Base-by-base conservation (phyloP, 2,113 vertebrate genomes). In the Dromas ardeola region DNA sequence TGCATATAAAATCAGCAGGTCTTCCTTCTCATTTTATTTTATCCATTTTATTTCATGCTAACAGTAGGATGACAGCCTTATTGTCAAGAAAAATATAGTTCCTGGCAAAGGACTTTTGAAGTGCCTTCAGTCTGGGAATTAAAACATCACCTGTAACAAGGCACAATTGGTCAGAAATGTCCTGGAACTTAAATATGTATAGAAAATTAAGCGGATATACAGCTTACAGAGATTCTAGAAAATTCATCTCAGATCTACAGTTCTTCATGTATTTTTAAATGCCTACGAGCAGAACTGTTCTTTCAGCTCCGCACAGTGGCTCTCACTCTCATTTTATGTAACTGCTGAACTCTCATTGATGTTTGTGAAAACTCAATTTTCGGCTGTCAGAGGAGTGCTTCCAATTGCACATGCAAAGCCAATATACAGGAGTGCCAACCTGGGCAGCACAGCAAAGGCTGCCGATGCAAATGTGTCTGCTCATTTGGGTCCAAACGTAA, bases 241-340 rank as follows among this genome's bases (percentile, higher is more conserved):
- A 93, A 91, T 87, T 92, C 27, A 85, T 47, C 62, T 91, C 70
- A 85, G 38, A 43, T 43, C 50, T 84, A 61, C 45, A 53, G 62
- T 77, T 85, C 70, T 76, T 93, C 53, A 23, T 77, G 71, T 55
- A 88, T 95, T 95, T 93, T 93, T 90, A 94, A 95, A 94, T 34
- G 53, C 70, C 50, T 66, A n/a, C 0, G 1, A 65, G 62, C 65
- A 95, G 70, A 95, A 47, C 45, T 30, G 20, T 76, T 91, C 95
- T 79, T 95, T 79, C 70, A 85, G 77, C 50, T 96, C 73, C 13
- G 2, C 40, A 32, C 0, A 72, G 78, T 9, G 25, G 50, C 34
- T 93, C 38, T 89, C 66, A 73, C 7, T 16, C 32, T 13, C 19
- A 3, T 58, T 87, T 82, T 79, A 82, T 59, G 45, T 45, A 87